Evolutionary conservation across 2,888 invertebrate species (phyloP).

Genomic region (Ochlodes sylvanus): DNA sequence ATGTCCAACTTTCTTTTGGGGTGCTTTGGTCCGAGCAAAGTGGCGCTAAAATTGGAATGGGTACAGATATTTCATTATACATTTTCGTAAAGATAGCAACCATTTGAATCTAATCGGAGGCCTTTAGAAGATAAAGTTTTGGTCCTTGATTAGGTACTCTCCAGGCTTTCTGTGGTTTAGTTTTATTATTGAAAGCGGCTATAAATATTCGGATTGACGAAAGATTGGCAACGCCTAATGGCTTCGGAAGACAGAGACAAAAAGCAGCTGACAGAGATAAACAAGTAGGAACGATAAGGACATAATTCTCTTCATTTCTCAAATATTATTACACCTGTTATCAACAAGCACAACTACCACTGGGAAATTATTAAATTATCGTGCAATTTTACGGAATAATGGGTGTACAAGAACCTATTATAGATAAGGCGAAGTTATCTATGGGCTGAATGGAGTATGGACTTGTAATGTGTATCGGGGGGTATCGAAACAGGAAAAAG

Average conservation of each 20-base stretch:
- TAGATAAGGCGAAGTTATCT: conserved; percentile 33
- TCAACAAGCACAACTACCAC: background rate
- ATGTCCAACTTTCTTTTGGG: background rate
- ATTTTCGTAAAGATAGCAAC: too few species aligned
- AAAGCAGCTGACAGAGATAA: too few species aligned
- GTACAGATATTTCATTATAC: too few species aligned
- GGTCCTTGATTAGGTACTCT: too few species aligned
- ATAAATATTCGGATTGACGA: too few species aligned
- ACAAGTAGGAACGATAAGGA: background rate
- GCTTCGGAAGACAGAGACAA: too few species aligned
- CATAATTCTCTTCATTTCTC: background rate
- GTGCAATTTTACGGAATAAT: conserved; percentile 30
- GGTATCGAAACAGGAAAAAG: conserved; percentile 39
- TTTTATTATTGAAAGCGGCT: too few species aligned
- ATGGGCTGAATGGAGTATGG: conserved; percentile 14
- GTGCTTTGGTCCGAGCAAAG: background rate
- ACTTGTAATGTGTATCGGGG: conserved; percentile 23
- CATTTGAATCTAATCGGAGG: too few species aligned
- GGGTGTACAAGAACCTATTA: conserved; percentile 24
- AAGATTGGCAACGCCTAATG: too few species aligned
- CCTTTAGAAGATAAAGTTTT: too few species aligned
- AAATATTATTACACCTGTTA: conserved; percentile 1
- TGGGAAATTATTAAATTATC: conserved; percentile 21
- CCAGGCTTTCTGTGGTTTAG: too few species aligned
- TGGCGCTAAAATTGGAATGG: too few species aligned